Evolutionary conservation across 2,113 vertebrate genomes (phyloP).

Genomic region (Oceanites oceanicus): DNA sequence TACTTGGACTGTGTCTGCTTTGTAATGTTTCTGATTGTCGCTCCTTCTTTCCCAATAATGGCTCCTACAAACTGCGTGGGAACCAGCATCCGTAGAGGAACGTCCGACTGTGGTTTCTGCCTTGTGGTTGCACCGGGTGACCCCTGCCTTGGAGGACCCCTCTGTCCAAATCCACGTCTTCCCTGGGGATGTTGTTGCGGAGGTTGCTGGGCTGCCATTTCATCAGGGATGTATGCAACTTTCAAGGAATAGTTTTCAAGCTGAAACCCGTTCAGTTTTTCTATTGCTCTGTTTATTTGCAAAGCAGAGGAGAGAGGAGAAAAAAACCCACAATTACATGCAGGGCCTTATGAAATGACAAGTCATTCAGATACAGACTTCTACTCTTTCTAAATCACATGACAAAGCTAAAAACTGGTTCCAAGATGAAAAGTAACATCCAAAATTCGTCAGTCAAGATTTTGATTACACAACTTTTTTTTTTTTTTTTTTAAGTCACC

Average conservation of each 20-base stretch:
- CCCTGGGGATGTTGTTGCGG: conserved; percentile 73
- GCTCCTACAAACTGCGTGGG: conserved; percentile 97
- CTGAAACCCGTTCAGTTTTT: conserved; percentile 94
- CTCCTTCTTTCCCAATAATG: conserved; percentile 97
- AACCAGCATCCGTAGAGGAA: conserved; percentile 92
- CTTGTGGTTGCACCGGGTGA: conserved; percentile 84
- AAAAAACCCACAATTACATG: neutral
- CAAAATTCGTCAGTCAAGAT: neutral
- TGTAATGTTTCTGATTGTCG: conserved; percentile 96
- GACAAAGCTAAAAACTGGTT: neutral
- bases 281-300: conserved; percentile 84
- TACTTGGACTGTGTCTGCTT: conserved; percentile 99
- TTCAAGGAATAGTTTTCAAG: conserved; percentile 94
- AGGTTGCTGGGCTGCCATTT: conserved; percentile 76
- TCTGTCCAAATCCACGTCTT: conserved; percentile 84
- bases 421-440: neutral
- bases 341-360: neutral
- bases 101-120: conserved; percentile 89
- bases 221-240: conserved; percentile 96
- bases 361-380: neutral
- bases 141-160: conserved; percentile 86
- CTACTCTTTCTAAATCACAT: neutral
- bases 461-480: neutral
- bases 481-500: neutral
- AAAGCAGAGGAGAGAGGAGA: neutral